Percentiles rank a stretch among this genome's conserved stretches.
These are phyloP conservation scores for Dolichotis patagonum DNA, from an alignment of 2,113 vertebrate species.

Conservation along the genomic window DNA sequence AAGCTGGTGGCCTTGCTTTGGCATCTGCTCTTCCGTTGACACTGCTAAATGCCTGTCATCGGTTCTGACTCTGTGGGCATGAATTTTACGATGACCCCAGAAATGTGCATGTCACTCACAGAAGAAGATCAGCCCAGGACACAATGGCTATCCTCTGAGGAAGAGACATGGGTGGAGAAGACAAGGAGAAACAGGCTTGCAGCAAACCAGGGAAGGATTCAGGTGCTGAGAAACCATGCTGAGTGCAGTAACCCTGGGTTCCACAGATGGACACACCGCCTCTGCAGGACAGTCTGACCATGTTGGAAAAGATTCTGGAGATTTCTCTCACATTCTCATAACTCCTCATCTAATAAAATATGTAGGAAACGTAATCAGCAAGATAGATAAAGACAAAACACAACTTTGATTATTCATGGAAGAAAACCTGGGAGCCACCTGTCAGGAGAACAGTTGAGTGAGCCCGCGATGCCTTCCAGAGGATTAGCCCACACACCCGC, in stretches of 20 bases:
- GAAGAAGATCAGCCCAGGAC: not conserved
- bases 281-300: not conserved
- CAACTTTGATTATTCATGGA: not conserved
- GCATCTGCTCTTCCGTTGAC: too few relatives aligned
- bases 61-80: not conserved
- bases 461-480: fast-evolving
- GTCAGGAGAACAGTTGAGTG: not conserved
- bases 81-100: not conserved
- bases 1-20: not conserved
- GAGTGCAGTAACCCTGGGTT: too few relatives aligned
- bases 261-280: too few relatives aligned
- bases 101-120: not conserved
- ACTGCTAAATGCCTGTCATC: not conserved
- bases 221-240: not conserved
- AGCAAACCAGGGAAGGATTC: not conserved
- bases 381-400: not conserved
- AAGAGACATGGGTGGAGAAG: not conserved
- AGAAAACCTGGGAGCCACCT: not conserved
- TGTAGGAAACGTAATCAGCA: not conserved
- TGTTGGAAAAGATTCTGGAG: too few relatives aligned
- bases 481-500: not conserved
- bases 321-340: not conserved
- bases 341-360: not conserved
- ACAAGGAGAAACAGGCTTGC: not conserved
- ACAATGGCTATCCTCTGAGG: not conserved